Conservation (phyloP, 2,113 vertebrate genomes). For the Fulmarus glacialis region DNA sequence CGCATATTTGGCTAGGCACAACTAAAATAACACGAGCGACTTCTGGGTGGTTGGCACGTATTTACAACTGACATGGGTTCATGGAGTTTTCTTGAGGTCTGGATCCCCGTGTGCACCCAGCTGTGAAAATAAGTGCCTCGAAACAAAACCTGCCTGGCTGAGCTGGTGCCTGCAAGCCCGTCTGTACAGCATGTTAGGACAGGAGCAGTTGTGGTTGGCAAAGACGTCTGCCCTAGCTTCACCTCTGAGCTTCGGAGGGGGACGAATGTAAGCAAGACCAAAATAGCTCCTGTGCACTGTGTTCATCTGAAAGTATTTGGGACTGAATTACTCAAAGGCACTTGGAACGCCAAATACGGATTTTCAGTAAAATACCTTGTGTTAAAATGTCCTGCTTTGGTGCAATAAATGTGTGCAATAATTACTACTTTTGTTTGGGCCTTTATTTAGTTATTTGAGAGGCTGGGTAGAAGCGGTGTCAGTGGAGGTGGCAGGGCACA, state of each 20-base stretch:
- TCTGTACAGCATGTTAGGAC: rapidly evolving
- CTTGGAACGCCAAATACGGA: not conserved
- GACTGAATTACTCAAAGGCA: not conserved
- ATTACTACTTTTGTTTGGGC: not conserved
- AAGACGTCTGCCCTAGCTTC: not conserved
- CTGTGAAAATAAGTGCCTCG: not conserved
- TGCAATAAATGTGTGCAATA: slow-evolving; percentile 8
- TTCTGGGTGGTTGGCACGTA: rapidly evolving
- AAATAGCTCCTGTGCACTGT: not conserved
- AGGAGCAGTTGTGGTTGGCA: not conserved
- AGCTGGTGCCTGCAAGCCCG: not conserved
- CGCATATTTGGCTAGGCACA: rapidly evolving
- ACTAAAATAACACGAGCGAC: rapidly evolving
- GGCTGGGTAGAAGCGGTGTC: not conserved
- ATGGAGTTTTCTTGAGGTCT: not conserved
- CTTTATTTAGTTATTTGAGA: not conserved
- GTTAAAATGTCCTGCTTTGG: not conserved
- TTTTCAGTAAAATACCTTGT: not conserved
- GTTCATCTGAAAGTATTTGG: not conserved
- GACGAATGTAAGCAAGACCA: rapidly evolving
- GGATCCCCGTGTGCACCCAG: not conserved
- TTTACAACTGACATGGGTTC: not conserved
- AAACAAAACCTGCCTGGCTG: not conserved
- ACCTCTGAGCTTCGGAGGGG: not conserved
- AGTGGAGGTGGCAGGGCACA: not conserved